Percentiles rank a stretch among this genome's conserved stretches.
Conservation (phyloP, 1,140 invertebrate genomes). For the Charaxes varanes region DNA sequence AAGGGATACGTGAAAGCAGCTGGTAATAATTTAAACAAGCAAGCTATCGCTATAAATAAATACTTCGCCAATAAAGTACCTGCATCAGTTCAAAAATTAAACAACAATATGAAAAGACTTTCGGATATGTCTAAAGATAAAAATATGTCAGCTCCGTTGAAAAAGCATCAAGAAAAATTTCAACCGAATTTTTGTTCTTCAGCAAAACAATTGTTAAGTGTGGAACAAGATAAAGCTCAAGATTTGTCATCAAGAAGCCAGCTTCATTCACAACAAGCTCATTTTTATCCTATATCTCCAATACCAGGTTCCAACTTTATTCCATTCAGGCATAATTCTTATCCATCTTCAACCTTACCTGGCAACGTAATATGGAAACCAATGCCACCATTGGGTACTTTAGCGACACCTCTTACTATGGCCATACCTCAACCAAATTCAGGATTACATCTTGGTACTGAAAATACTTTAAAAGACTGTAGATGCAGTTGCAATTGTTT, state of each 20-base stretch:
- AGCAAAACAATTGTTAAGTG: not conserved
- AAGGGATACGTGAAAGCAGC: too few species aligned
- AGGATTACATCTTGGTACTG: conserved; percentile 5
- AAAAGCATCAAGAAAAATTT: not conserved
- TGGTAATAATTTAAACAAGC: too few species aligned
- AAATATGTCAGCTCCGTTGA: not conserved
- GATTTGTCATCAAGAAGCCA: conserved; percentile 24
- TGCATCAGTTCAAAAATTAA: not conserved
- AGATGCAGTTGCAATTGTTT: conserved; percentile 42
- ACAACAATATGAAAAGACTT: too few species aligned
- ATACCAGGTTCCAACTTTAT: conserved; percentile 14
- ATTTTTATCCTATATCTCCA: not conserved
- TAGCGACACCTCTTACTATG: conserved; percentile 11
- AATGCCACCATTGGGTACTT: conserved; percentile 24
- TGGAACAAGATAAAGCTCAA: conserved; percentile 15
- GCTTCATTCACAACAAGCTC: conserved; percentile 1
- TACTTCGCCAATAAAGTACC: not conserved
- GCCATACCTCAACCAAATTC: conserved; percentile 2
- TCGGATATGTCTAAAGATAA: not conserved
- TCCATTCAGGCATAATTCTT: conserved; percentile 23
- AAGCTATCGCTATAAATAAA: not conserved
- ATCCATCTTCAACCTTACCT: conserved; percentile 4
- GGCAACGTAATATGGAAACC: conserved; percentile 37
- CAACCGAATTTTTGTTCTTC: not conserved
- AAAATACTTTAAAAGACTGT: conserved; percentile 12